Base-by-base conservation (phyloP, 2,797 vertebrate genomes). In the Hippoglossus hippoglossus region DNA sequence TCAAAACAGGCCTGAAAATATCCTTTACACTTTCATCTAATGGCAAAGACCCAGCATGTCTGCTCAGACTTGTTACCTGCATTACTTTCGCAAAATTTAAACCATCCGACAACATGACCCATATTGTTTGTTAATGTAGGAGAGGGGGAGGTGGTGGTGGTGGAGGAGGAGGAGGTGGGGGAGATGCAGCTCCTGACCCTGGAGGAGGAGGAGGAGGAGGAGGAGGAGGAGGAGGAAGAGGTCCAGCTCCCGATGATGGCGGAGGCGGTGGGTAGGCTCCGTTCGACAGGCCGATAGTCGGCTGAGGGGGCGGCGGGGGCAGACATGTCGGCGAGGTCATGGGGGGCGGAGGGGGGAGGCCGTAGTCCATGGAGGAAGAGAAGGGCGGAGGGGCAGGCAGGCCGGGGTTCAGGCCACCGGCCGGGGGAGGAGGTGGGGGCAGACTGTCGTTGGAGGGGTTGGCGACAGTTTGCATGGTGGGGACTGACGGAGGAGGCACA, bases 401-500 rank as follows among this genome's bases (percentile, higher is more conserved):
- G 44, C 5, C 58, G 19, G 71, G 53, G 31, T 80, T 70, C 18
- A 64, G 16, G 22, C 19, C 1, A 2, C 82, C 36, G 58, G 82
- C 8, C 1, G 82, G 73, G 2, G 89, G 82, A 25, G 83, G 83
- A 21, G 92, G 86, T 1, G 87, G 68, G 47, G 77, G 79, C 3
- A 79, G 72, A 53, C 3, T 71, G 63, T 71, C 54, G 25, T 52
- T 51, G 21, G 71, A 41, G 55, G 70, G 6, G 59, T 73, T 75
- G 51, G 87, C 60, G 71, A 61, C 22, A 0, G 41, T 58, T 11
- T 19, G 24, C 51, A 77, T 55, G 46, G 85, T 69, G 47, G 94
- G 95, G 39, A 94, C 89, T 3, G 92, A 92, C 8, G 95, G 94
- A 0, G 89, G 89, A 51, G 93, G 77, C 59, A 95, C 95, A 0